Conservation (phyloP, 2,797 vertebrate species). For the Avahi laniger region DNA sequence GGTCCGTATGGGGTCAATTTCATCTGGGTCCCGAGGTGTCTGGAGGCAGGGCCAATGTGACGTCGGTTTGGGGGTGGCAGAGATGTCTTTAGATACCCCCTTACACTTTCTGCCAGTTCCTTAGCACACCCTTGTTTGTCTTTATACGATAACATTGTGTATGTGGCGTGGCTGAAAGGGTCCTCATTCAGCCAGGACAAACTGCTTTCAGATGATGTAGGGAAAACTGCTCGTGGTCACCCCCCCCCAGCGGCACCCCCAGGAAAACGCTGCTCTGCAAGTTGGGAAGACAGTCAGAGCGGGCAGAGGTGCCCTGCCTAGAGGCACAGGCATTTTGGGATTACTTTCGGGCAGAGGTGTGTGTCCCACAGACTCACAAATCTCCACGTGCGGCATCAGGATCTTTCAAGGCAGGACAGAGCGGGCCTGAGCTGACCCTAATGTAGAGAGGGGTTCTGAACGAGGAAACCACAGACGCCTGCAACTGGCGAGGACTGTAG, state of each 20-base stretch:
- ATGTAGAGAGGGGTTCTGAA: not conserved
- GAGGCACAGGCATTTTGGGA: not conserved
- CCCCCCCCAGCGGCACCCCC: not conserved
- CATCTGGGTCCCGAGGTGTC: not conserved
- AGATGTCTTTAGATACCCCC: not conserved
- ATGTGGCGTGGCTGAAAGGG: not conserved
- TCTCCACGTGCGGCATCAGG: accelerated
- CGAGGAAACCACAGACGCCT: not conserved
- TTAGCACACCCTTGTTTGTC: not conserved
- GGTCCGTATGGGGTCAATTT: not conserved
- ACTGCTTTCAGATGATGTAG: not conserved
- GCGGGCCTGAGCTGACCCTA: accelerated
- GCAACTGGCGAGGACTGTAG: not conserved
- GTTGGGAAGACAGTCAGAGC: not conserved
- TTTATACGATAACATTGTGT: not conserved
- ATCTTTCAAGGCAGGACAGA: not conserved
- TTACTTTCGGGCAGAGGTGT: not conserved
- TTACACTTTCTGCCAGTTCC: not conserved
- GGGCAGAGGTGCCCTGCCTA: not conserved
- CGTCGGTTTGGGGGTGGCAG: not conserved
- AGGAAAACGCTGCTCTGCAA: not conserved
- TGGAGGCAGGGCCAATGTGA: not conserved
- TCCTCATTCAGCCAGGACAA: not conserved
- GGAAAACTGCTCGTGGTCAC: not conserved
- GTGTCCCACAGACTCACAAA: not conserved